phyloP scores from a whole-genome alignment of 2,888 invertebrate species.

The Nebria salina region DNA sequence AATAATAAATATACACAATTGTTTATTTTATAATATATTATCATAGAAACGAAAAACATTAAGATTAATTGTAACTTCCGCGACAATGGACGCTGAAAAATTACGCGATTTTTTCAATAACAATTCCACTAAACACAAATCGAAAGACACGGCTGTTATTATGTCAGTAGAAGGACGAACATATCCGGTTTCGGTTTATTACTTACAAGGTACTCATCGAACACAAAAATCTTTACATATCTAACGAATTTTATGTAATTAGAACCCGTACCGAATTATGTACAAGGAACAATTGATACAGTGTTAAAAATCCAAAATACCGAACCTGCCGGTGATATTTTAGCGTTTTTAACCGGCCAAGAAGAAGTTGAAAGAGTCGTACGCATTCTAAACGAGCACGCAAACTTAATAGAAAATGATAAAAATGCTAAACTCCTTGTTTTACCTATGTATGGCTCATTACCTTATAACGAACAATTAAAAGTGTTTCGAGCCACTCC shows the following conservation, averaged over 20 bases:
- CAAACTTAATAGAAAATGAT: slow-evolving; percentile 65
- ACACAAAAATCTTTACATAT: slow-evolving; percentile 7
- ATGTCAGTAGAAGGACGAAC: slow-evolving; percentile 89
- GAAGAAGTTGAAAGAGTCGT: slow-evolving; percentile 90
- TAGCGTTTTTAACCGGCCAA: slow-evolving; percentile 93
- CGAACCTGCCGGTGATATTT: slow-evolving; percentile 85
- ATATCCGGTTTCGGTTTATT: slow-evolving; percentile 88
- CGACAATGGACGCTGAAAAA: slow-evolving; percentile 93
- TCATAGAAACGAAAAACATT: slow-evolving; percentile 80
- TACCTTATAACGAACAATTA: slow-evolving; percentile 81
- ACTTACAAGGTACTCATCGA: slow-evolving; percentile 70
- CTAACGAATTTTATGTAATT: slow-evolving; percentile 53
- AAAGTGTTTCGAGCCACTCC: slow-evolving; percentile 80
- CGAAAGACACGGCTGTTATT: slow-evolving; percentile 78
- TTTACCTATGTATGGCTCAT: slow-evolving; percentile 92
- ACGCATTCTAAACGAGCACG: slow-evolving; percentile 71
- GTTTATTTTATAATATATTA: slow-evolving; percentile 37
- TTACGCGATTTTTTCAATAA: slow-evolving; percentile 81
- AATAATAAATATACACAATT: not conserved
- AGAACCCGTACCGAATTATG: slow-evolving; percentile 91
- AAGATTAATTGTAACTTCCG: slow-evolving; percentile 90
- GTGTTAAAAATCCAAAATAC: slow-evolving; percentile 88
- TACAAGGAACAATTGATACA: slow-evolving; percentile 87
- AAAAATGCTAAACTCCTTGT: slow-evolving; percentile 70
- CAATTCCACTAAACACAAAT: slow-evolving; percentile 59